Conservation (phyloP, 1,140 invertebrate species). For the Drosophila lowei region DNA sequence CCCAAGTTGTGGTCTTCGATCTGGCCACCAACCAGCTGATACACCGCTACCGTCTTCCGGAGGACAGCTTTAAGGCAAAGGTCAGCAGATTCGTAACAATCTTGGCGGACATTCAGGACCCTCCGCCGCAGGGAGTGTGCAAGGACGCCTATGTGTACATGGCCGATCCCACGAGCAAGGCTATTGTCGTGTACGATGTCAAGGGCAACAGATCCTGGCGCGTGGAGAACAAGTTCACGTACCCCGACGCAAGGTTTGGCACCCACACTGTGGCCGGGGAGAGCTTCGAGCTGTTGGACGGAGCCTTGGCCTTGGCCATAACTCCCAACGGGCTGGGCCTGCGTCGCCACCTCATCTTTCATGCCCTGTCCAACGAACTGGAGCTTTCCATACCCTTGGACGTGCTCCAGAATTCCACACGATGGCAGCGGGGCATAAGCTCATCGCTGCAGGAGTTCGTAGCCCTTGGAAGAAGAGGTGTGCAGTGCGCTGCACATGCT, state of each 20-base stretch:
- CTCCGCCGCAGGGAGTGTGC: conserved; percentile 83
- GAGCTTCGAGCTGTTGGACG: conserved; percentile 84
- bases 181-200: conserved; percentile 88
- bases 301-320: conserved; percentile 42
- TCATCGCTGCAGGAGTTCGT: conserved; percentile 53
- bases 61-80: conserved; percentile 71
- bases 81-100: conserved; percentile 84
- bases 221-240: conserved; percentile 87
- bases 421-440: conserved; percentile 43
- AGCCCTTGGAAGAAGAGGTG: conserved; percentile 49
- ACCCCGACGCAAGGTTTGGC: conserved; percentile 87
- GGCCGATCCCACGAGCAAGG: conserved; percentile 88
- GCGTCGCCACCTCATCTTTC: conserved; percentile 50
- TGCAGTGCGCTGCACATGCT: conserved; percentile 54
- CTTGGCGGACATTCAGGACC: conserved; percentile 59
- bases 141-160: conserved; percentile 88
- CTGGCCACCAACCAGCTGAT: conserved; percentile 84
- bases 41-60: conserved; percentile 85
- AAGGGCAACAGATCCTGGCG: conserved; percentile 86
- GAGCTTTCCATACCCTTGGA: conserved; percentile 66
- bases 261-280: conserved; percentile 87
- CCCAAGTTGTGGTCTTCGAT: conserved; percentile 86
- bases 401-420: conserved; percentile 51
- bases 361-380: conserved; percentile 59
- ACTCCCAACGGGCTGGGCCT: conserved; percentile 43